Conservation (phyloP, 2,797 vertebrate genomes). For the Rhinophrynus dorsalis region DNA sequence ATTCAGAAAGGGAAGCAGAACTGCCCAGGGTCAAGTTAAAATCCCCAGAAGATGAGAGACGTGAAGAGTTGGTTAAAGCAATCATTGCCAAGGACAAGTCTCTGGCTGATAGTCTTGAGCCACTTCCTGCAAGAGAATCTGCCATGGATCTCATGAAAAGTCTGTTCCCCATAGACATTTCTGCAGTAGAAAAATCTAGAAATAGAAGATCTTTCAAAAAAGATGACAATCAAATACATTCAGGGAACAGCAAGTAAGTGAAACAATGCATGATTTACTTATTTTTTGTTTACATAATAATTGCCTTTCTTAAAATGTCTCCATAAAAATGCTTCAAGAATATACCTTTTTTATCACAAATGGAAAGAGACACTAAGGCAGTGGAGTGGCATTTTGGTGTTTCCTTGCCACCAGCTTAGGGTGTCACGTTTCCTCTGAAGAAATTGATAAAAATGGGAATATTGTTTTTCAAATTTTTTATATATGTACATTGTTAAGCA, state of each 20-base stretch:
- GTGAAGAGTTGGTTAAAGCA: conserved; percentile 76
- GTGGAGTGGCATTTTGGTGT: too few species aligned
- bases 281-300: neutral
- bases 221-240: conserved; percentile 57
- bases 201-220: conserved; percentile 13
- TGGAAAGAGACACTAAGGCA: too few species aligned
- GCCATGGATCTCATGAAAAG: conserved; percentile 88
- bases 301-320: too few species aligned
- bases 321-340: too few species aligned
- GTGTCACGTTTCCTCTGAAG: too few species aligned
- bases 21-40: conserved; percentile 16
- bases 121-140: conserved; percentile 76
- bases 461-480: too few species aligned
- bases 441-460: too few species aligned
- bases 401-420: too few species aligned
- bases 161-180: conserved; percentile 79
- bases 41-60: conserved; percentile 54
- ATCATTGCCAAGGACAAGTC: conserved; percentile 78
- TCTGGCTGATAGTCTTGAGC: conserved; percentile 74
- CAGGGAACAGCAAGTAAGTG: neutral
- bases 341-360: too few species aligned
- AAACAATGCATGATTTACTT: neutral
- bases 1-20: neutral
- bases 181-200: conserved; percentile 57
- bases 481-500: too few species aligned